Conservation (phyloP, 1,140 invertebrate genomes). For the Brachionus paranguensis region DNA sequence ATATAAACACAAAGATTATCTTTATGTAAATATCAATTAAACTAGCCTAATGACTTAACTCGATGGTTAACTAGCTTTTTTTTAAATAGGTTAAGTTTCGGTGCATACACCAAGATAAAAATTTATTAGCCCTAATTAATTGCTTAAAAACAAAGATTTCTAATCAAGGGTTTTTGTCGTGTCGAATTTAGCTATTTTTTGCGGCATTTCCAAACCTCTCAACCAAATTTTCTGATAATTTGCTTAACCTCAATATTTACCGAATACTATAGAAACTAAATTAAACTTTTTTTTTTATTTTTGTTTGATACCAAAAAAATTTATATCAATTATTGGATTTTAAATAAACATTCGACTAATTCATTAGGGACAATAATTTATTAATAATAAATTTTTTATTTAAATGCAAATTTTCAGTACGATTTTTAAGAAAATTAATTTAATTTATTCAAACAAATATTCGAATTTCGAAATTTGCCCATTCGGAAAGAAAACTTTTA, state of each 20-base stretch:
- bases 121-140: background rate
- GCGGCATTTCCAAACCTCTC: background rate
- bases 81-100: slow-evolving; percentile 5
- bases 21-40: slow-evolving; percentile 15
- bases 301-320: background rate
- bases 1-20: background rate
- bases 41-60: background rate
- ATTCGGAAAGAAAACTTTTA: background rate
- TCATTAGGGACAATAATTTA: background rate
- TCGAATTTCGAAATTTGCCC: background rate
- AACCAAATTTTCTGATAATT: slow-evolving; percentile 9
- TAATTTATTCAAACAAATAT: background rate
- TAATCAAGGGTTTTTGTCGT: background rate
- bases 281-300: background rate
- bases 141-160: background rate
- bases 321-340: background rate
- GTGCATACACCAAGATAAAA: background rate
- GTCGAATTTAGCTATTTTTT: background rate
- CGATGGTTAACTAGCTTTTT: background rate
- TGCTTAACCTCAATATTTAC: slow-evolving; percentile 16
- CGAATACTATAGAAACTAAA: slow-evolving; percentile 25
- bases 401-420: background rate
- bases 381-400: background rate
- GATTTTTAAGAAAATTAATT: background rate
- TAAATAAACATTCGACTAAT: background rate